These are phyloP conservation scores for Dione vanillae DNA, from an alignment of 2,888 invertebrate species.

Conservation along the genomic window DNA sequence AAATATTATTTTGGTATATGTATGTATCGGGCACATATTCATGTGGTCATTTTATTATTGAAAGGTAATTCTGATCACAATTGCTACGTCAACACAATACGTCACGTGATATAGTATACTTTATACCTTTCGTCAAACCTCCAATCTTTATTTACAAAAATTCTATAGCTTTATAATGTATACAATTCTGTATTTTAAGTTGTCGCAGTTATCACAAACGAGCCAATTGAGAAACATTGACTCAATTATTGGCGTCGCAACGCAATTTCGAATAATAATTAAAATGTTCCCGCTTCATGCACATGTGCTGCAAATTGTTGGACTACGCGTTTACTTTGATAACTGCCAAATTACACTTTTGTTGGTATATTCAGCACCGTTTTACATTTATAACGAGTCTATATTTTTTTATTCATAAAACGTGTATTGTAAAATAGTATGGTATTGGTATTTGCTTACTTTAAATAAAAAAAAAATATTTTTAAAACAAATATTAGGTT, in stretches of 20 bases:
- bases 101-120: too few species aligned
- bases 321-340: conserved; percentile 11
- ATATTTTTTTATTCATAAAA: background rate
- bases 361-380: background rate
- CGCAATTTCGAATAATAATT: conserved; percentile 27
- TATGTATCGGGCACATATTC: too few species aligned
- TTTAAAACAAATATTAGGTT: too few species aligned
- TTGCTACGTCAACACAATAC: too few species aligned
- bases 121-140: too few species aligned
- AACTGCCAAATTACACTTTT: conserved; percentile 5
- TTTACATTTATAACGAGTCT: background rate
- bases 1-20: too few species aligned
- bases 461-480: too few species aligned
- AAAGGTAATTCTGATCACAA: too few species aligned
- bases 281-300: conserved; percentile 24
- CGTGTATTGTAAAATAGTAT: background rate
- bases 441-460: too few species aligned
- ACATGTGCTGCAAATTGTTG: conserved; percentile 25
- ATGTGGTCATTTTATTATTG: too few species aligned
- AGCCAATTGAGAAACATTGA: conserved; percentile 20
- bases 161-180: background rate
- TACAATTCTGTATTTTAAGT: background rate
- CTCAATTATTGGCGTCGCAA: conserved; percentile 23
- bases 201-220: background rate
- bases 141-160: too few species aligned